Evolutionary conservation across 2,888 invertebrate species (phyloP).

Genomic region (Brassicogethes aeneus): DNA sequence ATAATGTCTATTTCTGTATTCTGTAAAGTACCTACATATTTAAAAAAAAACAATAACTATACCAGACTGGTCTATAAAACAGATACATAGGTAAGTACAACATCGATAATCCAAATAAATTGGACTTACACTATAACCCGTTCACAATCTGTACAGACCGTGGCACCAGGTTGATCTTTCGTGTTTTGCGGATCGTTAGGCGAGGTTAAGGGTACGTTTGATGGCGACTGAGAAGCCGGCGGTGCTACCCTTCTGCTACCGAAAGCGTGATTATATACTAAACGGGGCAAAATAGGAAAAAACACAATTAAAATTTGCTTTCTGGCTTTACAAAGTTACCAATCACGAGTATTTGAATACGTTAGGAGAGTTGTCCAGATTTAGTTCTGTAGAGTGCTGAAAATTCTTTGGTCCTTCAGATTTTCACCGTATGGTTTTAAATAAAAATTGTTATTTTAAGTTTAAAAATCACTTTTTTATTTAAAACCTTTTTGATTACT

Average conservation of each 20-base stretch:
- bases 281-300: constrained; percentile 2
- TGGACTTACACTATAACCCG: constrained; percentile 79
- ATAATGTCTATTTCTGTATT: too few species aligned
- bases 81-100: constrained; percentile 11
- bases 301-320: constrained; percentile 9
- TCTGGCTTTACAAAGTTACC: not conserved
- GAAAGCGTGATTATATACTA: constrained; percentile 61
- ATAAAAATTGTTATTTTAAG: too few species aligned
- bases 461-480: too few species aligned
- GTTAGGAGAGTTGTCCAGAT: not conserved
- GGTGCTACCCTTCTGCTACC: constrained; percentile 54
- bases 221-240: constrained; percentile 47
- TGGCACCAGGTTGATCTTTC: constrained; percentile 40
- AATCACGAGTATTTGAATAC: not conserved
- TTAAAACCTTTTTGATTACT: too few species aligned
- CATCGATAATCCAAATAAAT: constrained; percentile 27
- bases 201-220: constrained; percentile 34
- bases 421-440: too few species aligned
- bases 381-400: not conserved
- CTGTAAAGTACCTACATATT: too few species aligned
- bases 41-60: constrained; percentile 4
- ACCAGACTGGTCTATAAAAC: constrained; percentile 4
- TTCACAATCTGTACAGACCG: constrained; percentile 77
- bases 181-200: constrained; percentile 23
- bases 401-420: not conserved